Evolutionary conservation across 2,113 vertebrate species (phyloP), one percentile per base, ranked within the genome.

Genomic region (Campylorhamphus procurvoides): DNA sequence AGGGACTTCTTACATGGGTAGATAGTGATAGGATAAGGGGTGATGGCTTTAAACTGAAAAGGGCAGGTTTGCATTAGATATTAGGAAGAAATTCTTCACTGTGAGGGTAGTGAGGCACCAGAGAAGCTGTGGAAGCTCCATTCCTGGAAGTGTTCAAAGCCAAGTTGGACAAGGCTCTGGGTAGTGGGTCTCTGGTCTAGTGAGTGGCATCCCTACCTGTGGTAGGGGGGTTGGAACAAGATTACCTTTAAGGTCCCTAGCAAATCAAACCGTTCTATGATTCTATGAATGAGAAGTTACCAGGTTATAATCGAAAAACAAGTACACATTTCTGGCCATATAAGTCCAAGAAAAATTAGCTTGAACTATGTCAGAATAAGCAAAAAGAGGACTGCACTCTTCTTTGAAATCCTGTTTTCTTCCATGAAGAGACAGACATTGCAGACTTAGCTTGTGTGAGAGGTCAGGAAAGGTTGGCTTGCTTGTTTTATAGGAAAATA

Each of bases 121-220:
- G 14, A 58, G 31, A 50, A 8, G 8, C 0, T 58, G 31, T 18
- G 76, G 50, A 58, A 50, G 27, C 9, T 81, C 44, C 35, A 44
- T 42, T 17, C 42, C 22, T 58, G 17, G 27, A 27, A 58, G 6
- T 27, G 27, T 37, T 73, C 31, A 37, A 73, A 37, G 22, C 44
- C 37, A 58, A 31, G 14, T 9, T 81, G 31, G 23, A 28, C 0
- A 0, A 7, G 31, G 12, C 22, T 58, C 31, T 81, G 59, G 58
- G 42, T 80, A 58, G 44, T 37, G 37, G 37, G 37, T 37, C 37
- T 7, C 7, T 58, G 25, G 20, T 15, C 42, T 50, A 37, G 37
- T 33, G 25, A 20, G 56, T 50, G 42, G 11, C 27, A 23, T 12
- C 20, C 20, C 35, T 50, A 10, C 25, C 31, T 22, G 73, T 13